Evolutionary conservation across 2,113 vertebrate species (phyloP).

Genomic region (Sylvia atricapilla): DNA sequence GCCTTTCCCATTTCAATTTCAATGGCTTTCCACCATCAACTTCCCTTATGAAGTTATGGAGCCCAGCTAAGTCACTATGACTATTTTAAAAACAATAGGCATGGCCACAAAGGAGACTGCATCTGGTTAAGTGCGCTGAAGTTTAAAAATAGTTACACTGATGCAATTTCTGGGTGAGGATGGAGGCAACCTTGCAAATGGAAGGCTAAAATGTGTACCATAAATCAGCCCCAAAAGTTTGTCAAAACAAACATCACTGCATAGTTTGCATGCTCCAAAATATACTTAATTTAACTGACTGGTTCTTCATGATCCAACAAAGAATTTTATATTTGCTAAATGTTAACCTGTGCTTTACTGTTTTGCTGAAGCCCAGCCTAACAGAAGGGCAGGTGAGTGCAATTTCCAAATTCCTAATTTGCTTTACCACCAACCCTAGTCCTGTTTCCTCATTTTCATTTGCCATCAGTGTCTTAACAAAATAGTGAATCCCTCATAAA

Average conservation of each 20-base stretch:
- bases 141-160: slow-evolving; percentile 32
- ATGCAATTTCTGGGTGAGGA: slow-evolving; percentile 41
- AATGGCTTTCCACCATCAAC: neutral
- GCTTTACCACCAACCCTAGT: neutral
- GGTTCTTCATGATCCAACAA: neutral
- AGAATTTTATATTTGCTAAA: neutral
- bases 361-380: neutral
- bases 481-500: neutral
- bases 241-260: neutral
- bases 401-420: neutral
- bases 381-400: neutral
- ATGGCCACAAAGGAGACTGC: slow-evolving; percentile 15
- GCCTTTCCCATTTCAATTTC: neutral
- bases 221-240: neutral
- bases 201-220: neutral
- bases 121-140: slow-evolving; percentile 4
- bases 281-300: neutral
- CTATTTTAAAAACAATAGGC: slow-evolving; percentile 29
- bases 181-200: neutral
- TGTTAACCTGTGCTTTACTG: neutral
- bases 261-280: neutral
- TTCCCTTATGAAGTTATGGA: neutral
- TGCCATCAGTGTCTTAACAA: neutral
- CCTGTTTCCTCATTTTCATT: neutral
- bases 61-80: neutral